A percentile compares a stretch with the other conserved stretches of the same genome.
phyloP scores from a whole-genome alignment of 2,888 invertebrate genomes.

The Eristalis intricaria region DNA sequence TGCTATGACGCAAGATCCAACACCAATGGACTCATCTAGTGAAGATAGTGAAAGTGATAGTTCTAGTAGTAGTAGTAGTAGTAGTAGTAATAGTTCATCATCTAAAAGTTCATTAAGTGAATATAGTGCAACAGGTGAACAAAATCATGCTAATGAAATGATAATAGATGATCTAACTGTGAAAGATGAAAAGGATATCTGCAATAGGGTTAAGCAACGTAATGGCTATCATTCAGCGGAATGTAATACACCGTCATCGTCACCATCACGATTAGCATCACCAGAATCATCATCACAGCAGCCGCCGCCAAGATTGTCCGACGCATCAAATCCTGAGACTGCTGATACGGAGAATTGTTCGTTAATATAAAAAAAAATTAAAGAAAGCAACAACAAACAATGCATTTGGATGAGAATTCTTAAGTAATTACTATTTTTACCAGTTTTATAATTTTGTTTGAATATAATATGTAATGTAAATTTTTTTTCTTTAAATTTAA shows the following conservation, averaged over 20 bases:
- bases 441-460: slow-evolving; percentile 43
- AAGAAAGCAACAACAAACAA: neutral
- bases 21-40: slow-evolving; percentile 80
- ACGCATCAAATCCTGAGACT: neutral
- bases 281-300: neutral
- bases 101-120: slow-evolving; percentile 75
- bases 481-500: slow-evolving; percentile 24
- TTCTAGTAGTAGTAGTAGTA: slow-evolving; percentile 82
- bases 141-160: slow-evolving; percentile 41
- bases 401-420: slow-evolving; percentile 54
- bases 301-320: slow-evolving; percentile 14
- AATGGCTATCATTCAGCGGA: slow-evolving; percentile 60
- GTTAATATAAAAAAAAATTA: slow-evolving; percentile 3
- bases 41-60: slow-evolving; percentile 83
- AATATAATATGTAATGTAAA: slow-evolving; percentile 24
- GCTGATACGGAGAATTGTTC: slow-evolving; percentile 11
- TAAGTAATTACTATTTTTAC: slow-evolving; percentile 58
- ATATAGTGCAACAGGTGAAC: slow-evolving; percentile 66
- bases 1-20: slow-evolving; percentile 57
- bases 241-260: slow-evolving; percentile 48
- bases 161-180: slow-evolving; percentile 30
- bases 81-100: slow-evolving; percentile 81
- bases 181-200: slow-evolving; percentile 41
- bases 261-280: slow-evolving; percentile 38
- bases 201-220: slow-evolving; percentile 39